Conservation (phyloP, 2,113 vertebrate genomes). For the Prolemur simus region DNA sequence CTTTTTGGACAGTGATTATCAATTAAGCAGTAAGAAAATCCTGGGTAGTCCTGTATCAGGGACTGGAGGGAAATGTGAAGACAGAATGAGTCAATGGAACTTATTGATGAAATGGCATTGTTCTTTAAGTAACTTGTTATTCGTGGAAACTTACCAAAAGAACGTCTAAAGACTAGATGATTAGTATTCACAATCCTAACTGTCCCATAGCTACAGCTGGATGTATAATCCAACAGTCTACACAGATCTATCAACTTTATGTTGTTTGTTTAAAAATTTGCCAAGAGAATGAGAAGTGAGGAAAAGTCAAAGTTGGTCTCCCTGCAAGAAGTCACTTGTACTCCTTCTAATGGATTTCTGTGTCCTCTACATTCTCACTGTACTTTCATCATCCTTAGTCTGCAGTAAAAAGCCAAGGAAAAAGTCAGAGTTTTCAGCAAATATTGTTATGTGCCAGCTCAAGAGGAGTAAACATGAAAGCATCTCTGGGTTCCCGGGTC, state of each 20-base stretch:
- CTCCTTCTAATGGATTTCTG: too few relatives aligned
- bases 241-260: background rate
- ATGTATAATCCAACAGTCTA: background rate
- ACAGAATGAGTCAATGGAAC: background rate
- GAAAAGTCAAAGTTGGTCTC: background rate
- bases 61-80: background rate
- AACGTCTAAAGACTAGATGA: too few relatives aligned
- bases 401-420: background rate
- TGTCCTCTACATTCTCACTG: background rate
- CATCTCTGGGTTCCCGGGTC: background rate
- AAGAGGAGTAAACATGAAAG: rapidly evolving
- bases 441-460: background rate
- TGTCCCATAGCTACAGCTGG: background rate
- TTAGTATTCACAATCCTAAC: background rate
- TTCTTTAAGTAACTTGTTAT: background rate
- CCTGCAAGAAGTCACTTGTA: background rate
- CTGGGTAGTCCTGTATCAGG: background rate
- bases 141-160: background rate
- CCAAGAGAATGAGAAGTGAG: background rate
- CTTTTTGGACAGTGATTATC: background rate
- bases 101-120: too few relatives aligned
- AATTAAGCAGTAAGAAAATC: background rate
- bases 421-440: background rate
- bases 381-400: background rate
- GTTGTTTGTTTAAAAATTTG: background rate